Evolutionary conservation across 1,140 invertebrate genomes (phyloP).

Genomic region (Drosophila elegans): DNA sequence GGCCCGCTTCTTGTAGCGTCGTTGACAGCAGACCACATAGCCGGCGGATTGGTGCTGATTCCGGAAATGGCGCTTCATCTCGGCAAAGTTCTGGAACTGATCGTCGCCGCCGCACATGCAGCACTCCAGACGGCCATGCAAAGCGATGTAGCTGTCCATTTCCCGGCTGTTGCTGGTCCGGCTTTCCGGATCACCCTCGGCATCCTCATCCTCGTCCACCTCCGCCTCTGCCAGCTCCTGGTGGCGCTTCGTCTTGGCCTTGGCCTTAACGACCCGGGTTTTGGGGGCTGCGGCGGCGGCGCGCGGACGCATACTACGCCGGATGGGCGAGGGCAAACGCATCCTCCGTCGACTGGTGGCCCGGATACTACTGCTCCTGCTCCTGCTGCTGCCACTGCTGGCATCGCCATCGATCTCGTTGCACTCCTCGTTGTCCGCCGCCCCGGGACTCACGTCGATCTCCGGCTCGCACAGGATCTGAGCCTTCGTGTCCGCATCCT

Average conservation of each 20-base stretch:
- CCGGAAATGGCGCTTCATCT: conserved; percentile 48
- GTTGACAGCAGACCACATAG: conserved; percentile 57
- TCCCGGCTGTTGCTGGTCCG: conserved; percentile 20
- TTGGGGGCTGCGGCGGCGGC: background rate
- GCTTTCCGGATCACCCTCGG: conserved; percentile 11
- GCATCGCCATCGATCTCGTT: conserved; percentile 41
- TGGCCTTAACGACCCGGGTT: background rate
- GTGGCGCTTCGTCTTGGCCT: conserved; percentile 25
- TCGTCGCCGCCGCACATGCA: conserved; percentile 23
- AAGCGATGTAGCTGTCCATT: conserved; percentile 40
- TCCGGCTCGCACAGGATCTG: conserved; percentile 46
- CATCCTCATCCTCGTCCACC: conserved; percentile 8
- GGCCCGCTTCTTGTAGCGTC: conserved; percentile 56
- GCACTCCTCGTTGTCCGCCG: conserved; percentile 21
- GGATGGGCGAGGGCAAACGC: conserved; percentile 14
- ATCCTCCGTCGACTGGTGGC: conserved; percentile 1
- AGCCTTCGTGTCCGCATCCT: conserved; percentile 31
- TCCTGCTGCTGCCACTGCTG: conserved; percentile 3
- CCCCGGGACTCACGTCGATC: conserved; percentile 39
- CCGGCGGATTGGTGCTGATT: conserved; percentile 40
- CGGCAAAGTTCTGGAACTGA: conserved; percentile 34
- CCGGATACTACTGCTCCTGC: background rate
- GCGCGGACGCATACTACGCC: conserved; percentile 33
- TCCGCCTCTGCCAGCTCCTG: background rate
- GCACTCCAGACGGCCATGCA: conserved; percentile 42